Conservation (phyloP, 2,113 vertebrate genomes). For the Malurus melanocephalus region DNA sequence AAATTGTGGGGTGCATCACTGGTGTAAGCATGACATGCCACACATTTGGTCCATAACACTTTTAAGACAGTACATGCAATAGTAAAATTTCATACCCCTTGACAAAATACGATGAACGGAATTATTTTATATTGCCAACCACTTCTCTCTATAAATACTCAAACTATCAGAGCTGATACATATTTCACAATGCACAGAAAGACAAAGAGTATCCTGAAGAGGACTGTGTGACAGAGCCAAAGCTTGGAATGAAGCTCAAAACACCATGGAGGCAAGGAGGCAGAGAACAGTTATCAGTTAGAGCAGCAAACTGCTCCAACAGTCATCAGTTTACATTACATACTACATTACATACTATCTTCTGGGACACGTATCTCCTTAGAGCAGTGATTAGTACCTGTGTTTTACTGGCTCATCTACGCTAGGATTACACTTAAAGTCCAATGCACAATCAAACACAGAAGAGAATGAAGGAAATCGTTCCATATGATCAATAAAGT, state of each 20-base stretch:
- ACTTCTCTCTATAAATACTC: not conserved
- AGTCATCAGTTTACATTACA: not conserved
- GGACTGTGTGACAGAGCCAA: not conserved
- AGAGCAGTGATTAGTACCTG: not conserved
- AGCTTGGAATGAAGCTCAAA: not conserved
- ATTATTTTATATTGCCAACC: not conserved
- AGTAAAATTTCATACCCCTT: not conserved
- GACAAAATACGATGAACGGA: not conserved
- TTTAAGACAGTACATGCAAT: not conserved
- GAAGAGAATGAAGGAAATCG: not conserved
- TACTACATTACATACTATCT: accelerated
- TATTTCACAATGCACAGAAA: not conserved
- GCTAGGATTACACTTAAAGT: not conserved
- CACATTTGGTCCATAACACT: accelerated
- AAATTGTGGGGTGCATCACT: not conserved
- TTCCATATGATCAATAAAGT: not conserved
- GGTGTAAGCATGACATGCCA: not conserved
- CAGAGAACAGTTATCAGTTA: not conserved
- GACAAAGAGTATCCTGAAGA: not conserved
- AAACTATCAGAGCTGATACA: not conserved
- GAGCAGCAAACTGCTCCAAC: not conserved
- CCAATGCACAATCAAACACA: not conserved
- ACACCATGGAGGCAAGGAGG: not conserved
- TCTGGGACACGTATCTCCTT: not conserved
- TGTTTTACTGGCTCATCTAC: not conserved